Evolutionary conservation across 2,113 vertebrate genomes (phyloP).

Genomic region (Rhinichthys klamathensis): DNA sequence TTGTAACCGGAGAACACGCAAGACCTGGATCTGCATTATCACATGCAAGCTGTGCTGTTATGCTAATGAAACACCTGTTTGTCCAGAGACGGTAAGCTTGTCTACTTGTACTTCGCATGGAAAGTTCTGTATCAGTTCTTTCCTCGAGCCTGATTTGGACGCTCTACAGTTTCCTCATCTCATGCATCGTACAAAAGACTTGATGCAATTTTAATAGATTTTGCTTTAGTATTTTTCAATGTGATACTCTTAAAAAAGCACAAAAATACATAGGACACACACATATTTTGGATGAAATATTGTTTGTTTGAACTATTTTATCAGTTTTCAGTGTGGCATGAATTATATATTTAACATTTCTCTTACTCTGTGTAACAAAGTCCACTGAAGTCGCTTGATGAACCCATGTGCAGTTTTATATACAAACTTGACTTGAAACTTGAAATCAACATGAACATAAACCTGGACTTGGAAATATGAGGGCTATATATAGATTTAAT

Average conservation of each 20-base stretch:
- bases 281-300: no score
- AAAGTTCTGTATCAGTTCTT: not conserved
- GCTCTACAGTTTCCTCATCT: not conserved
- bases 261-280: not conserved
- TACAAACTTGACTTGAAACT: no score
- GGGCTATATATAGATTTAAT: no score
- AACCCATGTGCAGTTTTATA: no score
- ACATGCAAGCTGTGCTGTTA: constrained; percentile 25
- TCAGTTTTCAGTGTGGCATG: no score
- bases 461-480: no score
- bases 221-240: not conserved
- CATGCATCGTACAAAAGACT: not conserved
- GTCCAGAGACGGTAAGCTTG: constrained; percentile 17
- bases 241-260: not conserved
- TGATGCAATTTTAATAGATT: not conserved
- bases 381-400: no score
- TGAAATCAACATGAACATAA: no score
- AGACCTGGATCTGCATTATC: constrained; percentile 33
- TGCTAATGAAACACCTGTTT: constrained; percentile 57
- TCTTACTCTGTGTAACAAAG: no score
- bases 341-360: no score
- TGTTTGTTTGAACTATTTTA: no score
- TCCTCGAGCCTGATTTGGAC: not conserved
- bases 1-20: not conserved
- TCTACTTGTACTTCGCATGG: not conserved